Evolutionary conservation across 2,797 vertebrate genomes (phyloP).

Genomic region (Podargus strigoides): DNA sequence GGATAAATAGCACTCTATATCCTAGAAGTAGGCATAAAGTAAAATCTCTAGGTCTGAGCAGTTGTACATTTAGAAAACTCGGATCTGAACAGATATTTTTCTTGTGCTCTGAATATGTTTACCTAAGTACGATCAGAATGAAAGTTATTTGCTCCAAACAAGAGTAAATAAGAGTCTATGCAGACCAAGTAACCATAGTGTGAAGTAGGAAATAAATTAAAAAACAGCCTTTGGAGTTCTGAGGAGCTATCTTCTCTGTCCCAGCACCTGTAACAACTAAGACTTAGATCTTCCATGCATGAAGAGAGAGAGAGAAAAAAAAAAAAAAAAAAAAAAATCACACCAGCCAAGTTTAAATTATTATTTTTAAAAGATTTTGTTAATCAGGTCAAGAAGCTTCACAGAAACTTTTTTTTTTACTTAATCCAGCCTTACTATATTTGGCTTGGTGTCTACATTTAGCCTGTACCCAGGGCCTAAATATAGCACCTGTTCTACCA

Average conservation of each 20-base stretch:
- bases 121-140: neutral
- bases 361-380: neutral
- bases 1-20: neutral
- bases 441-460: too few relatives aligned
- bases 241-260: neutral
- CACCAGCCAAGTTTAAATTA: neutral
- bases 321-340: neutral
- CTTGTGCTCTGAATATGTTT: neutral
- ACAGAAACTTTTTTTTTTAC: neutral
- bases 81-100: neutral
- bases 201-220: neutral
- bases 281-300: neutral
- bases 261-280: neutral
- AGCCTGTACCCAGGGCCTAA: too few relatives aligned
- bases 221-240: neutral
- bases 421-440: neutral
- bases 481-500: too few relatives aligned
- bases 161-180: neutral
- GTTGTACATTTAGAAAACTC: neutral
- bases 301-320: too few relatives aligned
- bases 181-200: accelerated
- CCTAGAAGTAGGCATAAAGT: neutral
- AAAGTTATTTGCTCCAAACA: neutral
- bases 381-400: neutral
- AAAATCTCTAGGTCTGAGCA: neutral